Base-by-base conservation (phyloP, 2,797 vertebrate species). In the Scolopax rusticola region DNA sequence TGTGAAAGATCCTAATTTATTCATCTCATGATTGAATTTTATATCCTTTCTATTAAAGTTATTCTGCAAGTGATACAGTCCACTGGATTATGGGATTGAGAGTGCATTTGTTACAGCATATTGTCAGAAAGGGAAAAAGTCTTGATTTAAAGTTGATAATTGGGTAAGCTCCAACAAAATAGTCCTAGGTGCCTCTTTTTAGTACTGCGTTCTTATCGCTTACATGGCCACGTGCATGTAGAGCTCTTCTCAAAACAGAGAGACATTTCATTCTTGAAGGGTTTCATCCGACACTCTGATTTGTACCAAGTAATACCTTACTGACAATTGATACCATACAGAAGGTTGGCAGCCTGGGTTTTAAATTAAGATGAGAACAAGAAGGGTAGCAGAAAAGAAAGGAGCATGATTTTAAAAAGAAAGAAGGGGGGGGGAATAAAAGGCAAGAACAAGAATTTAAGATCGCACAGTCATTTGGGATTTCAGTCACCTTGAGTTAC, bases 21-120 rank as follows among this genome's bases (percentile, higher is more conserved):
- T 95, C 38, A 93, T 89, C 89, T 96, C 48, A 59, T 95, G 78
- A 90, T 91, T 90, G 64, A 90, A 94, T 91, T 96, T 89, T 57
- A 15, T 86, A 87, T 91, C 20, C 59, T 93, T 91, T 92, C 94
- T 91, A 63, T 67, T 85, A 84, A 71, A 93, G 65, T 93, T 92
- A 91, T 70, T 96, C 86, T 93, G 75, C 84, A 91, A 81, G 79
- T 94, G 91, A 89, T 85, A 51, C 81, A 87, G 71, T 79, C 81
- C 63, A 93, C 63, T 63, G 59, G 82, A 86, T 93, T 89, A 88
- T 68, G 84, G 76, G 65, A 84, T 68, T 89, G 82, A 75, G 75
- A 65, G 30, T 69, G 10, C 25, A 64, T 77, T 74, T 94, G 53
- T 87, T 87, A 40, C 32, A 79, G 59, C 38, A 33, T 77, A 56